Percentiles rank a stretch among this genome's conserved stretches.
These are phyloP conservation scores for Gopherus evgoodei DNA, from an alignment of 2,113 vertebrate species.

Conservation along the genomic window DNA sequence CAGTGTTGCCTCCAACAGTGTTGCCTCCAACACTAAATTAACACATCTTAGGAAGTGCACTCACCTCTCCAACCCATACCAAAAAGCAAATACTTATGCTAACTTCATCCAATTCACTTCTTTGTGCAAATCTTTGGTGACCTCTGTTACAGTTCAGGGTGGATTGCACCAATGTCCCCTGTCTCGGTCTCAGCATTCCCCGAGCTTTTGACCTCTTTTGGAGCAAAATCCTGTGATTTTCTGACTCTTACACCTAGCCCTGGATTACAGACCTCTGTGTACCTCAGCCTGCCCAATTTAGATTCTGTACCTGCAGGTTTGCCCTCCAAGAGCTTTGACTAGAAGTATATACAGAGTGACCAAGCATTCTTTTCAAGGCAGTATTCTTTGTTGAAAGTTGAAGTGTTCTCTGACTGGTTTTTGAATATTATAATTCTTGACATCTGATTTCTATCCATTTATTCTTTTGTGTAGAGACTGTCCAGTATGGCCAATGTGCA, in stretches of 20 bases:
- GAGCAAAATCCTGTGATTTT: background rate
- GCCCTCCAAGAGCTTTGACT: background rate
- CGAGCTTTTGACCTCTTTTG: no score
- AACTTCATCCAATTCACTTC: background rate
- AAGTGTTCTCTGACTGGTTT: no score
- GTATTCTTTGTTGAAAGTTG: background rate
- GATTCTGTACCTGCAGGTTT: background rate
- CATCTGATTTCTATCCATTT: no score
- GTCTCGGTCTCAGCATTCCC: background rate
- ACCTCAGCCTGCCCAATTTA: background rate
- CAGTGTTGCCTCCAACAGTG: background rate
- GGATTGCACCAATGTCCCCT: background rate
- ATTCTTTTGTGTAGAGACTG: no score
- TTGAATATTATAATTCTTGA: no score
- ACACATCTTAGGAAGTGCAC: background rate
- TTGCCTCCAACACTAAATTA: background rate
- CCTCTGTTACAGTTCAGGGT: background rate
- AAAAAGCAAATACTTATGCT: background rate
- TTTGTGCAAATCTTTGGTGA: background rate
- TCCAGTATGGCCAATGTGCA: no score
- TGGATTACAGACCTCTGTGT: background rate
- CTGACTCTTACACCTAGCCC: background rate
- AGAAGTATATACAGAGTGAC: rapidly evolving
- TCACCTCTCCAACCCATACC: background rate
- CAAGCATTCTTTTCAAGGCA: background rate